These are phyloP conservation scores for Caenorhabditis becei DNA, from an alignment of 2,888 invertebrate species.

Conservation along the genomic window DNA sequence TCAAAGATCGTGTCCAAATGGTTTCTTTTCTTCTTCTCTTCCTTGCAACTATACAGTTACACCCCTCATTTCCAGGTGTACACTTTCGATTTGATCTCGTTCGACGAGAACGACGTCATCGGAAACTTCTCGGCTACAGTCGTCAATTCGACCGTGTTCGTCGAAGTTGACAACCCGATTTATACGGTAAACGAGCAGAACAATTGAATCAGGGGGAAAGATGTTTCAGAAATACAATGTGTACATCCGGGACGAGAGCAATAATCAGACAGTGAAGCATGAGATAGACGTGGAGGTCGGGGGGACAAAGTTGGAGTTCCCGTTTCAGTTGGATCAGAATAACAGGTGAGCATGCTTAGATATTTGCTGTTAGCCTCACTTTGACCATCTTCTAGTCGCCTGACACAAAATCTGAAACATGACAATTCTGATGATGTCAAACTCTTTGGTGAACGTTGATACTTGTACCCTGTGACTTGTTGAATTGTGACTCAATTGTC, in stretches of 20 bases:
- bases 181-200: conserved; percentile 24
- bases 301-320: conserved; percentile 40
- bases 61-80: conserved; percentile 34
- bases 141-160: conserved; percentile 54
- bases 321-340: conserved; percentile 51
- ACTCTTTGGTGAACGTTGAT: no score
- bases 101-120: conserved; percentile 54
- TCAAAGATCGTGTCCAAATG: no score
- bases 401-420: no score
- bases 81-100: conserved; percentile 53
- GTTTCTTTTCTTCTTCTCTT: neutral
- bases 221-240: conserved; percentile 57
- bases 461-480: no score
- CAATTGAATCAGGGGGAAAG: neutral
- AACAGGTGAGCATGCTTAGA: conserved; percentile 27
- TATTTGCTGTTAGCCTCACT: no score
- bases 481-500: no score
- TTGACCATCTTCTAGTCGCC: no score
- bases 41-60: neutral
- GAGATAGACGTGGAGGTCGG: conserved; percentile 50
- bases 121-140: conserved; percentile 47
- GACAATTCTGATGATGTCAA: no score
- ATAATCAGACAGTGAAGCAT: conserved; percentile 46
- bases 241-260: conserved; percentile 48
- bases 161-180: conserved; percentile 43